Base-by-base conservation (phyloP, 1,140 invertebrate genomes). In the Schlechtendalia chinensis region DNA sequence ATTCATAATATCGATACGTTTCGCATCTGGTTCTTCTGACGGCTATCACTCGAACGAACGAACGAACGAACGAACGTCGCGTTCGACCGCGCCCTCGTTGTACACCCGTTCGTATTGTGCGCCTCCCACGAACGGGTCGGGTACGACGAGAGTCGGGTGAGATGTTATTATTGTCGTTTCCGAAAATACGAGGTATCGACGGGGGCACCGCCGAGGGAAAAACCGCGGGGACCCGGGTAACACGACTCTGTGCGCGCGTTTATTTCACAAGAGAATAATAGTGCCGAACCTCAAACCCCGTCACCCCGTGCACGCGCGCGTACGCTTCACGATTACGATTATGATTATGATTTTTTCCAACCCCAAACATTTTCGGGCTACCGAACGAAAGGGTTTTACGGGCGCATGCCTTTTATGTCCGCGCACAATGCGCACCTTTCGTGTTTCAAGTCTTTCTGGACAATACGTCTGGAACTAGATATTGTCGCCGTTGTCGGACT, bases 321-420 rank as follows among this genome's bases (percentile, higher is more conserved):
- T n/a, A n/a, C n/a, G n/a, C n/a, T n/a, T n/a, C n/a, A n/a, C n/a
- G n/a, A n/a, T n/a, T n/a, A n/a, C n/a, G n/a, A n/a, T n/a, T n/a
- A n/a, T n/a, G n/a, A 75, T n/a, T 54, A 74, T 32, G 56, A 56
- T 56, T 24, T 19, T 77, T 27, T 16, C 27, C 59, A 61, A 61
- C 61, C 61, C 17, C 22, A 61, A 47, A 77, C 54, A 77, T 59
- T 59, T 59, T 58, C 47, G 61, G 19, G 74, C 74, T 77, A 61
- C 74, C 22, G 58, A 77, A 77, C 74, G 74, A 77, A 61, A 61
- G 74, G 74, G 74, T 77, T 77, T 61, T 61, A 32, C n/a, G n/a
- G n/a, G n/a, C n/a, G n/a, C n/a, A 32, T 59, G 58, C 74, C 22
- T 61, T 53, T 75, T 75, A 75, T 75, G 72, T 75, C n/a, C 27